A percentile compares a stretch with the other conserved stretches of the same genome.
These are phyloP conservation scores for Halcyon leucocephala DNA, from an alignment of 2,797 vertebrate genomes.

Conservation along the genomic window DNA sequence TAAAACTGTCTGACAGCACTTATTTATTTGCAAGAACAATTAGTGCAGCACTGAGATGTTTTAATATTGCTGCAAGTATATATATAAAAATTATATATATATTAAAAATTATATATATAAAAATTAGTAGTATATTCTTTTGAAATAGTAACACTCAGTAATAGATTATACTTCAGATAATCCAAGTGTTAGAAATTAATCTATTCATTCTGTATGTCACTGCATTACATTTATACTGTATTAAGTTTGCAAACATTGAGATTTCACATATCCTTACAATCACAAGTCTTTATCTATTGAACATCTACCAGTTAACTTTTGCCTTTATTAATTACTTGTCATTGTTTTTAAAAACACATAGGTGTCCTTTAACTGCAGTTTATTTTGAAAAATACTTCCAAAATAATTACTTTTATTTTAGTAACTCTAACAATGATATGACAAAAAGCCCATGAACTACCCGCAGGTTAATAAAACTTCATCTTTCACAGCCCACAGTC, in stretches of 20 bases:
- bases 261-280: neutral
- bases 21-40: neutral
- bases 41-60: neutral
- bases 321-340: neutral
- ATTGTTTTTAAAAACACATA: neutral
- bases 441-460: neutral
- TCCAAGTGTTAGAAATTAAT: neutral
- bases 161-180: rapidly evolving
- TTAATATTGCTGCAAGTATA: neutral
- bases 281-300: neutral
- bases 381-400: neutral
- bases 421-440: neutral
- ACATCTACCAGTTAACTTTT: neutral
- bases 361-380: neutral
- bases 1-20: neutral
- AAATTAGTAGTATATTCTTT: neutral
- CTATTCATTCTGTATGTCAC: neutral
- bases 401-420: neutral
- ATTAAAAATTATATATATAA: neutral
- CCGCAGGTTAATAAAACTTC: neutral
- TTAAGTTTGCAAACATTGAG: neutral
- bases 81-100: neutral
- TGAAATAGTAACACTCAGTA: neutral
- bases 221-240: neutral
- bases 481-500: neutral